A percentile compares a stretch with the other conserved stretches of the same genome.
Evolutionary conservation across 2,113 vertebrate genomes (phyloP).

Genomic region (Poecile atricapillus): DNA sequence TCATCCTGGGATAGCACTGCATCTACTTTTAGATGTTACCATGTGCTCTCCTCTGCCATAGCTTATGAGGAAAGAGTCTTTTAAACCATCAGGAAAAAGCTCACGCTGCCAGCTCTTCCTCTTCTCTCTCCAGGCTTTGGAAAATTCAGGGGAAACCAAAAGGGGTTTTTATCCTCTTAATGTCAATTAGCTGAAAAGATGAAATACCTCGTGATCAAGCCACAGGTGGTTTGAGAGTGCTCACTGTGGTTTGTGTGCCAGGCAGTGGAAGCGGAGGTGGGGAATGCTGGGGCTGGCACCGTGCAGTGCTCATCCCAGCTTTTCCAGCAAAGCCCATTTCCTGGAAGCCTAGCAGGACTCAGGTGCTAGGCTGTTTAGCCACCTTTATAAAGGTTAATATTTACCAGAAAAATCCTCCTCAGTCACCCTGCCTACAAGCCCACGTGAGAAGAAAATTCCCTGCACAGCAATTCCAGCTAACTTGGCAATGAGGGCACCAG

Average conservation of each 20-base stretch:
- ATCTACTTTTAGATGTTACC: neutral
- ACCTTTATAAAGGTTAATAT: neutral
- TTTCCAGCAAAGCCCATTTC: neutral
- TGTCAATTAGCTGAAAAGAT: neutral
- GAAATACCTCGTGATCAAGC: neutral
- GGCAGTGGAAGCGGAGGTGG: neutral
- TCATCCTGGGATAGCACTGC: neutral
- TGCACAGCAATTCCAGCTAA: neutral
- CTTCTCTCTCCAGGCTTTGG: neutral
- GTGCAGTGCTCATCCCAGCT: rapidly evolving
- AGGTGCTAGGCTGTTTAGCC: rapidly evolving
- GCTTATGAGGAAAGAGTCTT: neutral
- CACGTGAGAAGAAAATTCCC: neutral
- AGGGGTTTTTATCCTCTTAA: neutral
- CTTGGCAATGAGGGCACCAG: rapidly evolving
- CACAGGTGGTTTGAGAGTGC: neutral
- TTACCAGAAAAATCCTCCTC: neutral
- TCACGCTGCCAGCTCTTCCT: rapidly evolving
- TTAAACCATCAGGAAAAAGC: neutral
- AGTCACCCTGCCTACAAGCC: rapidly evolving
- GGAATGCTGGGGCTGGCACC: neutral
- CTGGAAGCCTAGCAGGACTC: neutral
- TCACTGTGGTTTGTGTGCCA: rapidly evolving
- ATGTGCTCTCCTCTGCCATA: rapidly evolving
- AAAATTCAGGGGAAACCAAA: neutral